These are phyloP conservation scores for Ivindomyrus marchei DNA, from an alignment of 2,113 vertebrate genomes.

Conservation along the genomic window DNA sequence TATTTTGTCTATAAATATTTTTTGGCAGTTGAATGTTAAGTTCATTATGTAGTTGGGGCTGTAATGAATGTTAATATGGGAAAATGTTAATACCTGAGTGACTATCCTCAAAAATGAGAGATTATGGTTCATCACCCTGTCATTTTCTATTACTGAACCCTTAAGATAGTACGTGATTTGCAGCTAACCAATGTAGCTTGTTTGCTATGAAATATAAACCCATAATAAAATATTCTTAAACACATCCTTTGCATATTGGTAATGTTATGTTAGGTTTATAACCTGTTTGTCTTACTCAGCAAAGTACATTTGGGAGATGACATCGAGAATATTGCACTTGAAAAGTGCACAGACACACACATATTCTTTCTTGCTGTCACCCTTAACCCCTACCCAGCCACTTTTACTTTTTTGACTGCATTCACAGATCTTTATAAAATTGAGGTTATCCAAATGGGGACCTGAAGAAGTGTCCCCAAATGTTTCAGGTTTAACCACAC, in stretches of 20 bases:
- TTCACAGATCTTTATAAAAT: too few species aligned
- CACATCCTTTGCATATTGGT: background rate
- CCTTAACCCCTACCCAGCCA: background rate
- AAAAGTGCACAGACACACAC: background rate
- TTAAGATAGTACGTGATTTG: background rate
- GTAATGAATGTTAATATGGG: background rate
- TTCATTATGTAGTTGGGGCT: background rate
- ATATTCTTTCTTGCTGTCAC: background rate
- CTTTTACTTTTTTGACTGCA: too few species aligned
- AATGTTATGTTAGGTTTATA: background rate
- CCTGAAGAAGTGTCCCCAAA: too few species aligned
- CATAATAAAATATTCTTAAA: background rate
- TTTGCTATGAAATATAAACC: background rate
- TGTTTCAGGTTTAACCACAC: too few species aligned
- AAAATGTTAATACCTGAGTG: background rate
- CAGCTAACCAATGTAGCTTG: background rate
- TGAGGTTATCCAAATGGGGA: too few species aligned
- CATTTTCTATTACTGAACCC: background rate
- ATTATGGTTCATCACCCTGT: background rate
- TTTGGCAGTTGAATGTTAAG: background rate
- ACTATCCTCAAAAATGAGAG: background rate
- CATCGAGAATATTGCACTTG: background rate
- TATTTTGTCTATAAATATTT: background rate
- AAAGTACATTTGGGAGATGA: background rate
- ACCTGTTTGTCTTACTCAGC: background rate